These are phyloP conservation scores for Synergus gifuensis DNA, from an alignment of 2,888 invertebrate genomes.

Conservation along the genomic window DNA sequence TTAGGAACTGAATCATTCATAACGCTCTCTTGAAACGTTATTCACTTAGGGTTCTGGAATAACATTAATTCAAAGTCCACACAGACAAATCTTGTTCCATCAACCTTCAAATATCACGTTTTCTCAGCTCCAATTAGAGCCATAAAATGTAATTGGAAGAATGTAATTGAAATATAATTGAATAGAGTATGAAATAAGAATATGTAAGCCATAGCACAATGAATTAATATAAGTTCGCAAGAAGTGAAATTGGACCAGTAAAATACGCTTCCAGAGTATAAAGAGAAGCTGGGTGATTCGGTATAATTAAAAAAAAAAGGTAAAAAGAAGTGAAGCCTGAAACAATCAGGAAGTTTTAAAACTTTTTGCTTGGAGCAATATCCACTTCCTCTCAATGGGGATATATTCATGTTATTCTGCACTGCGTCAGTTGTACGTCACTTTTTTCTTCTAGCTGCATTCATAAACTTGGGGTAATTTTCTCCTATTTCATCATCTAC, in stretches of 20 bases:
- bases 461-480: neutral
- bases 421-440: neutral
- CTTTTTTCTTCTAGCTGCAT: neutral
- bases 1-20: slow-evolving; percentile 46
- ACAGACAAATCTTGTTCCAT: neutral
- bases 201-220: too few relatives aligned
- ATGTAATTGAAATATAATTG: too few relatives aligned
- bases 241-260: too few relatives aligned
- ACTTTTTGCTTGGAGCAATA: neutral
- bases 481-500: neutral
- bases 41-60: neutral
- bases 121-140: neutral
- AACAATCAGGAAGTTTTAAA: neutral
- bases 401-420: neutral
- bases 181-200: too few relatives aligned
- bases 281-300: neutral
- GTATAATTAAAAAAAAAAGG: too few relatives aligned
- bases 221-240: too few relatives aligned
- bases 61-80: neutral
- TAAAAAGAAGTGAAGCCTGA: neutral
- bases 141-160: too few relatives aligned
- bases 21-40: slow-evolving; percentile 46
- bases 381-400: neutral
- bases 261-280: too few relatives aligned
- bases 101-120: neutral